phyloP scores from a whole-genome alignment of 2,113 vertebrate species.

The Elaphurus davidianus region DNA sequence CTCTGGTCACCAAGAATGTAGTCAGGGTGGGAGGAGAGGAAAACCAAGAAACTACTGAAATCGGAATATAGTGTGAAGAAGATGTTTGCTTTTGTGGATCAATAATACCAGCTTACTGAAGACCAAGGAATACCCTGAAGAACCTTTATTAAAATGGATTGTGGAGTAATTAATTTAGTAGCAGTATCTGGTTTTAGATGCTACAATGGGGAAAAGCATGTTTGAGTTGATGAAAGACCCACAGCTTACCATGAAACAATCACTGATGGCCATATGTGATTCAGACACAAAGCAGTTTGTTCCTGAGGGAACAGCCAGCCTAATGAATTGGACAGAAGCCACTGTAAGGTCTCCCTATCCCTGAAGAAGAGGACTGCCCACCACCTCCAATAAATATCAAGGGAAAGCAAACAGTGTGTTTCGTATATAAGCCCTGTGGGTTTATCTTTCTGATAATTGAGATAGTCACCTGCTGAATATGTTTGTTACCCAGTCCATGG shows the following conservation, averaged over 20 bases:
- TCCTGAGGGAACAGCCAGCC: background rate
- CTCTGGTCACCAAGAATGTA: background rate
- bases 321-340: background rate
- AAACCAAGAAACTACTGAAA: background rate
- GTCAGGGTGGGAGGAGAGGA: background rate
- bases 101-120: background rate
- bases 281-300: background rate
- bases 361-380: background rate
- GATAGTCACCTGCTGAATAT: background rate
- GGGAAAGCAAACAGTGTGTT: background rate
- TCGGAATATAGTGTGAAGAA: background rate
- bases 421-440: background rate
- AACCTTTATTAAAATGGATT: background rate
- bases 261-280: background rate
- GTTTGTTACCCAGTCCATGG: background rate
- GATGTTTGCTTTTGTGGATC: background rate
- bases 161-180: background rate
- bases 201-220: background rate
- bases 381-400: background rate
- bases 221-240: background rate
- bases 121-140: background rate
- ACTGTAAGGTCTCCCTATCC: background rate
- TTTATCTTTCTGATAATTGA: background rate
- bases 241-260: background rate
- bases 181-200: background rate